phyloP scores from a whole-genome alignment of 2,113 vertebrate species.

The Sinosuthora webbiana region DNA sequence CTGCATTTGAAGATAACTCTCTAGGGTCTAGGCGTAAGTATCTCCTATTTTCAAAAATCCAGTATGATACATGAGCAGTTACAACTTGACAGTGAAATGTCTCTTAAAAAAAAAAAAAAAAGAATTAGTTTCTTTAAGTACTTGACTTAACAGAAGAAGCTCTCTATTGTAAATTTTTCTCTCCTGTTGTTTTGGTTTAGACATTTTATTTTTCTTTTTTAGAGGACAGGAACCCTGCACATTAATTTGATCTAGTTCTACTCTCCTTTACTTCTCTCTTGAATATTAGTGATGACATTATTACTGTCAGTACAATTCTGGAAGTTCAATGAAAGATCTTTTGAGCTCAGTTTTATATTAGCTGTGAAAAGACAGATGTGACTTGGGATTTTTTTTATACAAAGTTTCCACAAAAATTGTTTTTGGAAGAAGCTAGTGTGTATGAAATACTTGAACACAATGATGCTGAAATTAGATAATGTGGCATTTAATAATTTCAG shows the following conservation, averaged over 20 bases:
- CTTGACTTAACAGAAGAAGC: not conserved
- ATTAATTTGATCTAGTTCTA: not conserved
- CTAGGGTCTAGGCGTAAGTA: not conserved
- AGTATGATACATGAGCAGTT: not conserved
- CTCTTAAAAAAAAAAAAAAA: not conserved
- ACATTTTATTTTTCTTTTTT: too few species aligned
- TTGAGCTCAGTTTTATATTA: not conserved
- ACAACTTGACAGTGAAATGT: not conserved
- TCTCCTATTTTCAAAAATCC: not conserved
- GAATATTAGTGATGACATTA: not conserved
- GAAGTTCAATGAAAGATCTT: not conserved
- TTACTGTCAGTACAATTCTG: not conserved
- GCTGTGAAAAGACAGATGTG: not conserved
- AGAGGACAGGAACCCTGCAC: not conserved
- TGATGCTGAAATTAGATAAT: not conserved
- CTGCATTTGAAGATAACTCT: not conserved
- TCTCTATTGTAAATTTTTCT: not conserved
- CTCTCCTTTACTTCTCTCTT: not conserved
- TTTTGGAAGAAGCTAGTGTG: not conserved
- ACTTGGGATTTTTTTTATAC: not conserved
- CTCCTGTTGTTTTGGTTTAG: not conserved
- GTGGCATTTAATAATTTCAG: conserved; percentile 2
- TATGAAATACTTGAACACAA: not conserved
- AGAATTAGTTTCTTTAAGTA: not conserved
- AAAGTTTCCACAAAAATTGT: not conserved